Base-by-base conservation (phyloP, 2,888 invertebrate genomes). In the Hypercompe scribonia region DNA sequence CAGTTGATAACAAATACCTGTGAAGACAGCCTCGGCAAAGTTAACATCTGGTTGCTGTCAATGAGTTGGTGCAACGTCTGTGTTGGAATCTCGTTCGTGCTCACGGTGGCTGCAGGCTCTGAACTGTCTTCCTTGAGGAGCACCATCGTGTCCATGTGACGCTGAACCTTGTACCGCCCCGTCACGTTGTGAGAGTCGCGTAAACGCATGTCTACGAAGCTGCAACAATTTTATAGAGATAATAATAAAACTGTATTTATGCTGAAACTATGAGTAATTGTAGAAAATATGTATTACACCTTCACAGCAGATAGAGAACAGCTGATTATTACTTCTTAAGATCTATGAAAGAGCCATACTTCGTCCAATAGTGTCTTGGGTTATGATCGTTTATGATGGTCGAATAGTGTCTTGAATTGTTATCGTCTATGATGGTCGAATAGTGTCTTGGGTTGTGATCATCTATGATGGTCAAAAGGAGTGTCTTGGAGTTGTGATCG, bases 31-130 rank as follows among this genome's bases (percentile, higher is more conserved):
- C 99, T 95, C 0, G 99, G 99, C 81, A 99, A 93, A 39, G 97
- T 97, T 71, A 99, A 96, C 94, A 98, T 98, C 91, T 98, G 98
- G 94, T 99, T 99, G 66, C 97, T 97, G 73, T 98, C 97, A 74
- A 99, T 97, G 72, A 99, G 97, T 91, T 99, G 98, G 80, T 97
- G 97, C 91, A 99, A 96, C 0, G 98, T 98, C 85, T 97, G 97
- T 39, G 98, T 97, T 21, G 99, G 98, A 88, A 99, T 98, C 91
- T 99, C 98, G 66, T 97, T 97, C 97, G 99, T 99, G 84, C 98
- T 97, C 79, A 99, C 97, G 78, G 98, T 98, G 54, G 98, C 99
- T 75, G 98, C 97, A 0, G 99, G 98, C 84, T 97, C 96, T 24
- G 96, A 94, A 7, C 96, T 96, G 88, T 98, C 97, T 90, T 99